Base-by-base conservation (phyloP, 2,888 invertebrate genomes). In the Diarsia mendica region DNA sequence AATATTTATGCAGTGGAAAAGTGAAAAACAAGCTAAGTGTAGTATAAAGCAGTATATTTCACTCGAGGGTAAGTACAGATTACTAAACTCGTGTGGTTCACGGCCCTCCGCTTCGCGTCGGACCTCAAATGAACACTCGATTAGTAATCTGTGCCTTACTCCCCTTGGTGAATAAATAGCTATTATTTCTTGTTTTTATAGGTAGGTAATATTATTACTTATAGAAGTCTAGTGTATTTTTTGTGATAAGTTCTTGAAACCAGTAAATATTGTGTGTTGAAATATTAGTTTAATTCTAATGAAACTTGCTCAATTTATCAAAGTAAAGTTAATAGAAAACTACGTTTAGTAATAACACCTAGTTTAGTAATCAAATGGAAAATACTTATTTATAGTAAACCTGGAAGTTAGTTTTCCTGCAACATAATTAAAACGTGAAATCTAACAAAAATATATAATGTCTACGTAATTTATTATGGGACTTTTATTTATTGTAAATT, bases 171-270 rank as follows among this genome's bases (percentile, higher is more conserved):
- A n/a, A n/a, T n/a, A n/a, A n/a, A n/a, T n/a, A n/a, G n/a, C n/a
- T n/a, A n/a, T n/a, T n/a, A 60, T 69, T 69, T 65, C 33, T 61
- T 51, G 60, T 66, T 77, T 51, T 68, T n/a, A 11, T 77, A 20
- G 11, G 18, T 48, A 53, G 1, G 2, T 28, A n/a, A 39, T 39
- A 39, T 39, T 28, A 28, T 28, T 28, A 28, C n/a, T 6, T 23
- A 23, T 28, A 20, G 2, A 55, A 9, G 79, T 55, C n/a, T 23
- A 23, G 15, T 44, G 28, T 6, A 13, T 53, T 63, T 44, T 78
- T 67, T 46, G 61, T 78, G 55, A 67, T 51, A 80, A 75, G 65
- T 66, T 80, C 28, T 61, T 0, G n/a, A 80, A 80, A 66, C 53
- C 51, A 48, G 64, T 71, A n/a, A n/a, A 55, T 23, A 28, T 46